A percentile compares a stretch with the other conserved stretches of the same genome.
These are phyloP conservation scores for Ormyrus rosae DNA, from an alignment of 2,888 invertebrate species.

Conservation along the genomic window DNA sequence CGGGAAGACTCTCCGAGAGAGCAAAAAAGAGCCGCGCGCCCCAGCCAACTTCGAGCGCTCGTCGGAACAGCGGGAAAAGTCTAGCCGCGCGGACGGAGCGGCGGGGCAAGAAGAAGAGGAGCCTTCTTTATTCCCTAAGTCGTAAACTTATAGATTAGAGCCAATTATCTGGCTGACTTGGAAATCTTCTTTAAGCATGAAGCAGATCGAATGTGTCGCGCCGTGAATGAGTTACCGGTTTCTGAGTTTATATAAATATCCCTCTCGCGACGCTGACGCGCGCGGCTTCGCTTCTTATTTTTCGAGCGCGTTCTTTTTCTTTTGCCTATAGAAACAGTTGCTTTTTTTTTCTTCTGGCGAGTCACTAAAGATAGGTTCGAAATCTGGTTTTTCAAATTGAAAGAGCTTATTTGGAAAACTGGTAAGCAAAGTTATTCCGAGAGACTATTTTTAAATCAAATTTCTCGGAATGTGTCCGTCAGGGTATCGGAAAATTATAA, in stretches of 20 bases:
- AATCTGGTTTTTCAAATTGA: no score
- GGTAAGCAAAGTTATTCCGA: no score
- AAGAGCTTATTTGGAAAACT: no score
- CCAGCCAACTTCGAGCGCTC: constrained; percentile 25
- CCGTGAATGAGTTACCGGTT: constrained; percentile 36
- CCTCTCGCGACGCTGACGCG: constrained; percentile 9
- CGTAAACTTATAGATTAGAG: constrained; percentile 56
- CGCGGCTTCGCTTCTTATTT: background rate
- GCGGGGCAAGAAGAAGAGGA: background rate
- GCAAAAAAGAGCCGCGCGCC: constrained; percentile 24
- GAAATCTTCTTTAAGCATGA: constrained; percentile 53
- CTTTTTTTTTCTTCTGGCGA: no score
- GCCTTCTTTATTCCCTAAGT: constrained; percentile 48
- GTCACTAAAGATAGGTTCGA: no score
- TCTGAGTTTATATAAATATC: constrained; percentile 32
- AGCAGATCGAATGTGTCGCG: constrained; percentile 50
- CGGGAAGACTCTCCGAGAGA: background rate
- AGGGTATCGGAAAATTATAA: no score
- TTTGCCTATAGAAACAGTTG: no score
- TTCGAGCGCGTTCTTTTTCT: constrained; percentile 1
- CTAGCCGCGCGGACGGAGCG: background rate
- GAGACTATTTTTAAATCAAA: no score
- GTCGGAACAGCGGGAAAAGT: constrained; percentile 48
- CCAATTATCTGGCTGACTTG: constrained; percentile 56
- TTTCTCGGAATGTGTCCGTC: no score